A percentile compares a stretch with the other conserved stretches of the same genome.
Evolutionary conservation across 2,113 vertebrate genomes (phyloP).

Genomic region (Rattus rattus): DNA sequence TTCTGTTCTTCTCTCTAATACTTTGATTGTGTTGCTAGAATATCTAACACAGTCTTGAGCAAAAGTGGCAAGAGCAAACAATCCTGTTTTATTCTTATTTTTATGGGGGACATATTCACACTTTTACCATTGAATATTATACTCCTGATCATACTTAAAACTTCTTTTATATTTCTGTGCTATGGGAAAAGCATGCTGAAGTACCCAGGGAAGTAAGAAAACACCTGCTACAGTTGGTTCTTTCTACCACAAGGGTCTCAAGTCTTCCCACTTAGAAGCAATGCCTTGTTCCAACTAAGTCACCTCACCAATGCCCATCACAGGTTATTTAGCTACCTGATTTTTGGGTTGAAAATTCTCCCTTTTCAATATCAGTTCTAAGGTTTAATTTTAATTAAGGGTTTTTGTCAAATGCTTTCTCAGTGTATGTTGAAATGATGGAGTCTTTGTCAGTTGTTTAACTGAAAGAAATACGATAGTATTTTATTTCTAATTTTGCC

Average conservation of each 20-base stretch:
- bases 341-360: background rate
- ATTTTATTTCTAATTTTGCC: background rate
- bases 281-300: no score
- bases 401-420: background rate
- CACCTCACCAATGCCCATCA: background rate
- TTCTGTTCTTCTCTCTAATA: background rate
- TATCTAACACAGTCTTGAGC: background rate
- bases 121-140: background rate
- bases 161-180: background rate
- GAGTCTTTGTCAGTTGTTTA: background rate
- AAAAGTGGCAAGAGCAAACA: background rate
- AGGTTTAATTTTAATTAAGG: background rate
- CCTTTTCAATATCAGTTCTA: background rate
- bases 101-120: background rate
- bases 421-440: background rate
- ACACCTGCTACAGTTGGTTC: background rate
- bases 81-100: background rate
- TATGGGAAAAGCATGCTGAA: background rate
- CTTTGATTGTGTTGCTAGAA: background rate
- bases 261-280: background rate
- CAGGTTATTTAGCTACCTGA: background rate
- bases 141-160: background rate
- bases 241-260: background rate
- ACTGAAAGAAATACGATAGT: background rate
- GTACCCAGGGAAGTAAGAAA: no score